phyloP scores from a whole-genome alignment of 2,888 invertebrate genomes.

The Noctua janthina region DNA sequence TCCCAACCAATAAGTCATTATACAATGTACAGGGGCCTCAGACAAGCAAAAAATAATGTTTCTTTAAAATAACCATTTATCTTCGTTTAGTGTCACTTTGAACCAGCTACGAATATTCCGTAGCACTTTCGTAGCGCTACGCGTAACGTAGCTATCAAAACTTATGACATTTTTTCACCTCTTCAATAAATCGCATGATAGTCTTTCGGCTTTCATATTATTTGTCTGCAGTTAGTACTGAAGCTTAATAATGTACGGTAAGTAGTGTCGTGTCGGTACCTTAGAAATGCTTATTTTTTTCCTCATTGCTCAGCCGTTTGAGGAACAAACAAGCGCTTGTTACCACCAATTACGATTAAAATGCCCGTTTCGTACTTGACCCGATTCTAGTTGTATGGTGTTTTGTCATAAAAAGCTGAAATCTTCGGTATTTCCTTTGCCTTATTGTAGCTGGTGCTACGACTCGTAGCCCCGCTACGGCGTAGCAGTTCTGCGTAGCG shows the following conservation, averaged over 20 bases:
- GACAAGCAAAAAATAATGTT: background rate
- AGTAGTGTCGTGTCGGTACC: conserved; percentile 55
- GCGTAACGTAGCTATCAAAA: background rate
- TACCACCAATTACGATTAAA: conserved; percentile 62
- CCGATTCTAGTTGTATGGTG: conserved; percentile 45
- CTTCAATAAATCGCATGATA: background rate
- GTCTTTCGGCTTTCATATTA: background rate
- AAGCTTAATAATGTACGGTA: conserved; percentile 42
- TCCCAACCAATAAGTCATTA: background rate
- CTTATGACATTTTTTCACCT: background rate
- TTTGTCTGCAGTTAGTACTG: conserved; percentile 52
- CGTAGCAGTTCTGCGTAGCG: conserved; percentile 34
- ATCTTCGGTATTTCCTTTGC: conserved; percentile 52
- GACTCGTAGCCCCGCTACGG: conserved; percentile 58
- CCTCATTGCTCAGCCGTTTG: conserved; percentile 45
- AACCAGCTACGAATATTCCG: background rate
- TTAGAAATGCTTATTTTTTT: conserved; percentile 45
- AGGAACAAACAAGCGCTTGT: conserved; percentile 65
- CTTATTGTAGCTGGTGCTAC: conserved; percentile 51
- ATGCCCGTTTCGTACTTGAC: conserved; percentile 64
- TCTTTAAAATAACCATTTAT: background rate
- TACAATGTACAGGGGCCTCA: too few relatives aligned
- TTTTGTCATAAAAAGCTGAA: conserved; percentile 55
- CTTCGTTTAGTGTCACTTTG: background rate
- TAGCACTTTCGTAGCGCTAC: conserved; percentile 25